These are phyloP conservation scores for Spinibarbus caldwelli DNA, from an alignment of 2,797 vertebrate genomes.

Conservation along the genomic window DNA sequence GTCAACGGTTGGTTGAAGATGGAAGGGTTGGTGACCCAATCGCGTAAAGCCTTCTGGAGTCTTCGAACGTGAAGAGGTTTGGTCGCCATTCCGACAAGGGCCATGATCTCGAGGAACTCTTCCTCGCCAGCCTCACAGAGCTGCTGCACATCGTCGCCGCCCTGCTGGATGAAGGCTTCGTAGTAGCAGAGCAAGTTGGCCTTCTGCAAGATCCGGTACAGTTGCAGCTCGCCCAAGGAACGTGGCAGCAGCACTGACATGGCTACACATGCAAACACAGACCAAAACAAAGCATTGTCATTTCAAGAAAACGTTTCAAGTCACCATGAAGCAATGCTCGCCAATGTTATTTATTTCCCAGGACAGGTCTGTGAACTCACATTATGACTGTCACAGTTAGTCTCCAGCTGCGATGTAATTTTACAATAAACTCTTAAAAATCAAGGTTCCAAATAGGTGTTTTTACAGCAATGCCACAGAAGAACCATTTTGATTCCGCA, in stretches of 20 bases:
- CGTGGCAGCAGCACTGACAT: conserved; percentile 47
- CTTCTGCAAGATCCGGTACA: conserved; percentile 95
- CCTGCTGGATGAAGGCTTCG: conserved; percentile 98
- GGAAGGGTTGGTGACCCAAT: conserved; percentile 97
- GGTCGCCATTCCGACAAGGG: conserved; percentile 97
- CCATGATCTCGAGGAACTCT: conserved; percentile 99
- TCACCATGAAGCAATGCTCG: not conserved
- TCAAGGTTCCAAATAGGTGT: not conserved
- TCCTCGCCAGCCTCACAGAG: conserved; percentile 98
- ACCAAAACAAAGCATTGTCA: not conserved
- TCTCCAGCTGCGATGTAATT: not conserved
- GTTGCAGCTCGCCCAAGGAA: conserved; percentile 92
- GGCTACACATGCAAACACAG: conserved; percentile 26
- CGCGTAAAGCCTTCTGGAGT: conserved; percentile 94
- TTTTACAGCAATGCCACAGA: not conserved
- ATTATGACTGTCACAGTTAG: not conserved
- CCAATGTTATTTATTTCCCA: not conserved
- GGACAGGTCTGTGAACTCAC: not conserved
- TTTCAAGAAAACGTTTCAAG: not conserved
- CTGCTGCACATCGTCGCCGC: conserved; percentile 97
- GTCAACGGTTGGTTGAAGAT: conserved; percentile 96
- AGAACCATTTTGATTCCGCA: not conserved
- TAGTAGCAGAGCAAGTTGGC: conserved; percentile 98
- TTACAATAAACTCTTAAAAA: not conserved
- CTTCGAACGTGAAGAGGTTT: conserved; percentile 95